Conservation (phyloP, 1,140 invertebrate genomes). For the Tetraneura akinire region DNA sequence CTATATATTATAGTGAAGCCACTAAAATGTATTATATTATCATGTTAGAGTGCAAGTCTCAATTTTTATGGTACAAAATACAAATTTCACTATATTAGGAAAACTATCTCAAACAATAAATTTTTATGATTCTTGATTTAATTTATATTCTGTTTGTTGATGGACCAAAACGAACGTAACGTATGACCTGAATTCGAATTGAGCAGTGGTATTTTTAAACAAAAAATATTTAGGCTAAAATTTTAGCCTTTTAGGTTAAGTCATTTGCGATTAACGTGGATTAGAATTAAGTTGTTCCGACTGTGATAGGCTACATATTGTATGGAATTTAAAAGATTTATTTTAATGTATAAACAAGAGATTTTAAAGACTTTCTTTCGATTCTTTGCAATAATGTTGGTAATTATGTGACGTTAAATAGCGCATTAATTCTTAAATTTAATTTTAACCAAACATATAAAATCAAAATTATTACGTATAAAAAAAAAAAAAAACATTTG, state of each 20-base stretch:
- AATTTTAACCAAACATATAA: background rate
- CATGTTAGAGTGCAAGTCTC: background rate
- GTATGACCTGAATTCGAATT: conserved; percentile 43
- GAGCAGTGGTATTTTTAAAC: conserved; percentile 24
- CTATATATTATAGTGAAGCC: background rate
- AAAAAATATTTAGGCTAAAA: conserved; percentile 14
- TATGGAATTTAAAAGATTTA: conserved; percentile 42
- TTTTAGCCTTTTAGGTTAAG: conserved; percentile 27
- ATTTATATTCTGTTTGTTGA: conserved; percentile 26
- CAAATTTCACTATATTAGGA: background rate
- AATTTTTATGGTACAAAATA: conserved; percentile 31
- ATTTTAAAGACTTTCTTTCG: conserved; percentile 20
- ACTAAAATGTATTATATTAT: conserved; percentile 3
- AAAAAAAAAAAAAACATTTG: background rate
- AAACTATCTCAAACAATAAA: conserved; percentile 11
- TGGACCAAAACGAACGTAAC: conserved; percentile 49
- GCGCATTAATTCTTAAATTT: background rate
- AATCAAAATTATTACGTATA: background rate
- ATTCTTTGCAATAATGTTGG: conserved; percentile 6
- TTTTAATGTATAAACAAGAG: conserved; percentile 39
- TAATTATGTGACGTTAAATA: background rate
- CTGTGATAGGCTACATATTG: conserved; percentile 49
- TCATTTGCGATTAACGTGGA: conserved; percentile 18
- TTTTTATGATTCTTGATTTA: conserved; percentile 9
- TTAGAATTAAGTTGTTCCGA: conserved; percentile 41